These are phyloP conservation scores for Calonectris borealis DNA, from an alignment of 2,113 vertebrate genomes.

Conservation along the genomic window DNA sequence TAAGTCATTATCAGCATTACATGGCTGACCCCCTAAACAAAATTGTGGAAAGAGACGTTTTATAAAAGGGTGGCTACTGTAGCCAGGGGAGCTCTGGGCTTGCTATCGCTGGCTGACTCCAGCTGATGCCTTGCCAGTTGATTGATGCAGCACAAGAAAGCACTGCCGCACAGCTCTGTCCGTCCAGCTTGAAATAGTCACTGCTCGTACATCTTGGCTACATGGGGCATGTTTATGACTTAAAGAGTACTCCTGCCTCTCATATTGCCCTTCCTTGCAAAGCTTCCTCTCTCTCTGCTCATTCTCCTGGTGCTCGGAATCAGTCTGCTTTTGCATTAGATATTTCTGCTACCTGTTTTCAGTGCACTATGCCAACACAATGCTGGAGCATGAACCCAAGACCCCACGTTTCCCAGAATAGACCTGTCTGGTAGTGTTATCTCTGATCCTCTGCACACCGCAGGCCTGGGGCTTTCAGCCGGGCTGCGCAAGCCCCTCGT, in stretches of 20 bases:
- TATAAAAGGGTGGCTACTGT: neutral
- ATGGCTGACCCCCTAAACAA: neutral
- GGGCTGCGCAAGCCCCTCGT: neutral
- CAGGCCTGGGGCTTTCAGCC: neutral
- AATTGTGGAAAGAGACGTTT: neutral
- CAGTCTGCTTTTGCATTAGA: neutral
- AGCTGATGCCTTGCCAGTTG: neutral
- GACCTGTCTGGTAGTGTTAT: neutral
- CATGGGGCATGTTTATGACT: neutral
- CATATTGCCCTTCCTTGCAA: neutral
- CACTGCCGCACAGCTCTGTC: neutral
- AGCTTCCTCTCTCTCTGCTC: neutral
- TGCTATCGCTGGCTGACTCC: neutral
- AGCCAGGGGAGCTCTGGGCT: neutral
- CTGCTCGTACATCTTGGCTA: neutral
- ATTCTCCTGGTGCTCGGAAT: neutral
- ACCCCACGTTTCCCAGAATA: neutral
- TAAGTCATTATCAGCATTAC: neutral
- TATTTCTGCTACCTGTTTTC: neutral
- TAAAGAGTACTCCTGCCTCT: neutral
- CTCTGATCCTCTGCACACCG: neutral
- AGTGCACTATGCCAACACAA: neutral
- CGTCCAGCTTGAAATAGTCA: neutral
- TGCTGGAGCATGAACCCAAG: neutral
- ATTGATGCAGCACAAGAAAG: neutral